Evolutionary conservation across 2,113 vertebrate species (phyloP).

Genomic region (Arenaria interpres): DNA sequence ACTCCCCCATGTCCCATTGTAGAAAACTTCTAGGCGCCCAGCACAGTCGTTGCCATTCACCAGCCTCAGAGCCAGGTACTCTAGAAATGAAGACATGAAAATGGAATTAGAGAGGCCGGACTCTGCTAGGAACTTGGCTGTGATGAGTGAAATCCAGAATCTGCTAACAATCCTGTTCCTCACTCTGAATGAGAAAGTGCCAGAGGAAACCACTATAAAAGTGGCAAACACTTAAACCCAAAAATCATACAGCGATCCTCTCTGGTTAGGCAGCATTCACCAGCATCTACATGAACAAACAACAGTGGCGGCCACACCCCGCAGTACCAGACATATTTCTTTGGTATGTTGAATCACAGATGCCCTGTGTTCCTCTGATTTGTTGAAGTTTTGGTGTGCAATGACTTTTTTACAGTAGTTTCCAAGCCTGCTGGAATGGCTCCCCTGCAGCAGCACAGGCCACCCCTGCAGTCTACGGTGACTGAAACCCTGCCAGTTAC

Average conservation of each 20-base stretch:
- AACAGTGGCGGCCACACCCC: background rate
- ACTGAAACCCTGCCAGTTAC: background rate
- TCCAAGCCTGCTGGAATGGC: background rate
- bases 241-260: background rate
- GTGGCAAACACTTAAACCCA: background rate
- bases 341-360: background rate
- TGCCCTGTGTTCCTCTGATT: background rate
- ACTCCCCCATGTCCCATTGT: conserved; percentile 57
- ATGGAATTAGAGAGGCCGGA: background rate
- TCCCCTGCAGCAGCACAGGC: background rate
- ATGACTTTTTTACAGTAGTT: background rate
- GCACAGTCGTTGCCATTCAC: conserved; percentile 1
- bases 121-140: background rate
- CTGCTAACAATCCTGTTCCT: background rate
- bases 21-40: conserved; percentile 50
- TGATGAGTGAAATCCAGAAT: background rate
- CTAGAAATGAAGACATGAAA: background rate
- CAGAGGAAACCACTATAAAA: background rate
- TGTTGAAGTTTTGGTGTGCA: background rate
- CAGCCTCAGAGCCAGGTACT: conserved; percentile 48
- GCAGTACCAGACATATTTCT: background rate
- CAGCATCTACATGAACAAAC: background rate
- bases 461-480: background rate
- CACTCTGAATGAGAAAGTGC: background rate
- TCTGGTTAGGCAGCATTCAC: background rate